phyloP scores from a whole-genome alignment of 1,140 invertebrate genomes.

The Nilaparvata lugens region DNA sequence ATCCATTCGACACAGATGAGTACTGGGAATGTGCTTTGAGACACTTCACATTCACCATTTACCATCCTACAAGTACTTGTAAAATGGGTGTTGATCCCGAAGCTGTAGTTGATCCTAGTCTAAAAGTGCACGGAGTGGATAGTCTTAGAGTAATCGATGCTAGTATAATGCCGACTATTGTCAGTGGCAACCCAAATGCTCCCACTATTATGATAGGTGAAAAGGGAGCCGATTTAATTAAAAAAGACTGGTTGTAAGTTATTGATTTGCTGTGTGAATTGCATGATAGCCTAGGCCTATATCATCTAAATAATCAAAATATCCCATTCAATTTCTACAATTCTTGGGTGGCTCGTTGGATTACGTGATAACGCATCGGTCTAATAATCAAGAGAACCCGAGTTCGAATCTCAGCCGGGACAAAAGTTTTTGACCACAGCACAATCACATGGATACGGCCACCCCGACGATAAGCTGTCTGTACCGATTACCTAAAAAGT shows the following conservation, averaged over 20 bases:
- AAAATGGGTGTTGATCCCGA: constrained; percentile 73
- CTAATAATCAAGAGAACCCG: no score
- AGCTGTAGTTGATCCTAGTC: constrained; percentile 70
- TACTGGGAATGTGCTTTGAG: constrained; percentile 78
- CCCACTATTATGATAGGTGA: constrained; percentile 71
- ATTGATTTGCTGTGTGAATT: not conserved
- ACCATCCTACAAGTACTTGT: constrained; percentile 74
- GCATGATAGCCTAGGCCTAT: no score
- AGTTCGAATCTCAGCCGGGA: no score
- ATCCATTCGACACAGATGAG: constrained; percentile 56
- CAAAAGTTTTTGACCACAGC: no score
- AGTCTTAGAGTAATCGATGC: constrained; percentile 65
- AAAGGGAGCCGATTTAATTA: constrained; percentile 70
- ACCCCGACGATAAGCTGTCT: no score
- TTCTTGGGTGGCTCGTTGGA: no score
- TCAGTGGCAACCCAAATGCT: constrained; percentile 74
- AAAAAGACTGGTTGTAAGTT: constrained; percentile 43
- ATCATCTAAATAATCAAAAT: no score
- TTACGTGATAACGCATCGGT: no score
- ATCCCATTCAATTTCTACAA: no score
- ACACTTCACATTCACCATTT: constrained; percentile 77
- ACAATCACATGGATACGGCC: no score
- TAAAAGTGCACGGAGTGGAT: constrained; percentile 62
- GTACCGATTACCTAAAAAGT: no score
- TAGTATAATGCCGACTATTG: constrained; percentile 69